phyloP scores from a whole-genome alignment of 2,888 invertebrate species.

The Agriopis aurantiaria region DNA sequence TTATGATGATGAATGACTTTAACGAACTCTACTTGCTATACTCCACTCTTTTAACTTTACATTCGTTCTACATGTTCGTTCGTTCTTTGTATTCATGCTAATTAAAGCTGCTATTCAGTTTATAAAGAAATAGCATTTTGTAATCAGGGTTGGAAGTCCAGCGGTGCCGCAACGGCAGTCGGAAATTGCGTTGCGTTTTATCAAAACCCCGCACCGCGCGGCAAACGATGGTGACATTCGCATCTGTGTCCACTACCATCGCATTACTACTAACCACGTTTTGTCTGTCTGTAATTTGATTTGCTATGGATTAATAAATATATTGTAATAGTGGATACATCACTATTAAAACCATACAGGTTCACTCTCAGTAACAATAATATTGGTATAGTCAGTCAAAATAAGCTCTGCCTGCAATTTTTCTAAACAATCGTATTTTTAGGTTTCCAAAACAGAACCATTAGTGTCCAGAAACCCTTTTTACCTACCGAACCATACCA shows the following conservation, averaged over 20 bases:
- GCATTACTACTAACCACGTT: conserved; percentile 24
- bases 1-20: too few relatives aligned
- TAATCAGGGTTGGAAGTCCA: conserved; percentile 39
- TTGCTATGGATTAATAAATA: too few relatives aligned
- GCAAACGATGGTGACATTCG: conserved; percentile 53
- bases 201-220: conserved; percentile 66
- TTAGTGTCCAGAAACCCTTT: too few relatives aligned
- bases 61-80: too few relatives aligned
- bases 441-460: too few relatives aligned
- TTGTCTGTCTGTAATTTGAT: conserved; percentile 8
- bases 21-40: not conserved
- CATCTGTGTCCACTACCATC: conserved; percentile 60
- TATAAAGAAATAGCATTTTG: conserved; percentile 32
- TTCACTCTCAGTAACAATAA: too few relatives aligned
- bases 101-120: conserved; percentile 20
- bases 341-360: too few relatives aligned
- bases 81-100: conserved; percentile 28
- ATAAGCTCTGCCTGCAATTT: too few relatives aligned
- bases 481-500: too few relatives aligned
- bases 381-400: too few relatives aligned
- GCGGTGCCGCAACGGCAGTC: conserved; percentile 52
- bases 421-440: too few relatives aligned
- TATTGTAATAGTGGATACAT: too few relatives aligned
- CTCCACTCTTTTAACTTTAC: not conserved
- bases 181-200: conserved; percentile 77